Conservation (phyloP, 2,113 vertebrate genomes). For the Paradoxurus hermaphroditus region DNA sequence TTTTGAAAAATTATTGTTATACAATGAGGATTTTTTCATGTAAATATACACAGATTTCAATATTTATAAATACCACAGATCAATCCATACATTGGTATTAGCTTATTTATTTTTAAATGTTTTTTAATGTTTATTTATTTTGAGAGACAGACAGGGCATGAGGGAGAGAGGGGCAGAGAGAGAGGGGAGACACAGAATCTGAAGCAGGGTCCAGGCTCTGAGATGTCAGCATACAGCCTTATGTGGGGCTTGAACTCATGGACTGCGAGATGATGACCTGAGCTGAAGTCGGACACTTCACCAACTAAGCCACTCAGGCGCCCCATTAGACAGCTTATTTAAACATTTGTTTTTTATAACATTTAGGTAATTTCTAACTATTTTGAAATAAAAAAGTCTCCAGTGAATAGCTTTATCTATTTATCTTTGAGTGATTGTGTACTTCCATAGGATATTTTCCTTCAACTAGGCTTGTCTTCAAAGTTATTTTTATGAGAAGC, state of each 20-base stretch:
- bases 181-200: no score
- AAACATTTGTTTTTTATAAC: neutral
- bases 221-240: no score
- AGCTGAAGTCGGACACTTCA: no score
- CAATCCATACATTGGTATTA: neutral
- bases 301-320: no score
- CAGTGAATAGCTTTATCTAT: neutral
- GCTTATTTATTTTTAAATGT: neutral
- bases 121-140: no score
- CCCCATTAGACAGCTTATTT: neutral
- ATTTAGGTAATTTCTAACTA: neutral
- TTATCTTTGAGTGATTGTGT: neutral
- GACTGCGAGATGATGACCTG: no score
- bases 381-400: neutral
- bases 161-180: no score
- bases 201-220: no score
- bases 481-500: slow-evolving; percentile 17
- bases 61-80: neutral
- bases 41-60: neutral
- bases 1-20: neutral
- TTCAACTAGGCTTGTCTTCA: neutral
- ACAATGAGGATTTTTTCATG: neutral
- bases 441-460: neutral
- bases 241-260: no score
- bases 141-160: no score